Conservation (phyloP, 2,888 invertebrate species). For the Papilio demoleus region DNA sequence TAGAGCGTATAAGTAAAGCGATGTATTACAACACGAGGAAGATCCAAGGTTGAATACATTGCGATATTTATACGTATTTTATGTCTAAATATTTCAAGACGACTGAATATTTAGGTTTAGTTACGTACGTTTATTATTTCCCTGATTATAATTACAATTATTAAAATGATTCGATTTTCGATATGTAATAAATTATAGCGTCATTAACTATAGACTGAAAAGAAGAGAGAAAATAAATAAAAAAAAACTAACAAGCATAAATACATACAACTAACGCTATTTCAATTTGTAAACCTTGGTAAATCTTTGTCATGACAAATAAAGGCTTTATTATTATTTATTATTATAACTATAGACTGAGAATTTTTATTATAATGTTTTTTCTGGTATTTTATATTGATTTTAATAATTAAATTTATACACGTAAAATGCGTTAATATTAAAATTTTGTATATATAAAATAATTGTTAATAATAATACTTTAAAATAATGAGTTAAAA, state of each 20-base stretch:
- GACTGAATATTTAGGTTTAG: neutral
- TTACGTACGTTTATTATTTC: too few relatives aligned
- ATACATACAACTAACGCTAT: too few relatives aligned
- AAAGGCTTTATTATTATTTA: too few relatives aligned
- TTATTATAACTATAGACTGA: too few relatives aligned
- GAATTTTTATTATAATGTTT: too few relatives aligned
- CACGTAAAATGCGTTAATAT: neutral
- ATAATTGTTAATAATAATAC: neutral
- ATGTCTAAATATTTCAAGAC: neutral
- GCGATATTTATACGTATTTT: neutral
- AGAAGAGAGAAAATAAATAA: too few relatives aligned
- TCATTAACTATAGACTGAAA: too few relatives aligned
- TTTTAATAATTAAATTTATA: neutral
- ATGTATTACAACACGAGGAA: conserved; percentile 28
- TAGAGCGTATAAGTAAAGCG: conserved; percentile 2
- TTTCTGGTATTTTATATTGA: neutral
- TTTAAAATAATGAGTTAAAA: conserved; percentile 4
- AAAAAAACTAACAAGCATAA: too few relatives aligned
- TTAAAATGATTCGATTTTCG: neutral
- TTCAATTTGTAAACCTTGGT: too few relatives aligned
- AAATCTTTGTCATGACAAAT: too few relatives aligned
- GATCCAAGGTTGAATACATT: conserved; percentile 34
- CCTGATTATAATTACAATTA: too few relatives aligned
- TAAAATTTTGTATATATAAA: neutral
- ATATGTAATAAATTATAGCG: too few relatives aligned